Conservation (phyloP, 2,797 vertebrate species). For the Linurgus olivaceus region DNA sequence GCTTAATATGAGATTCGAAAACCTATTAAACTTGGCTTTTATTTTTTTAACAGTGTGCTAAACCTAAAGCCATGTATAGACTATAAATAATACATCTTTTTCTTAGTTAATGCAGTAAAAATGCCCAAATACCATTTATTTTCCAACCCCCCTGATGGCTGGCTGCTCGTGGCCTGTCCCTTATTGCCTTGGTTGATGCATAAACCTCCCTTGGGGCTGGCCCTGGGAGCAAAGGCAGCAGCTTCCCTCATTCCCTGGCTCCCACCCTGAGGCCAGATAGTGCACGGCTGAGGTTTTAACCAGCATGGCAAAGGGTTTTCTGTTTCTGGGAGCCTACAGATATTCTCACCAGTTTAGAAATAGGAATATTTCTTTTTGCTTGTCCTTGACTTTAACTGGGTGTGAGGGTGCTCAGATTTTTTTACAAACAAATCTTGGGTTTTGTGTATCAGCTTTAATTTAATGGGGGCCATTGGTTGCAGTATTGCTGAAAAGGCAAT, state of each 20-base stretch:
- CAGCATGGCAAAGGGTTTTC: not conserved
- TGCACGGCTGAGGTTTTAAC: not conserved
- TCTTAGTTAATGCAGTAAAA: not conserved
- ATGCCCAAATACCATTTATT: not conserved
- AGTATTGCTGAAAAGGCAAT: not conserved
- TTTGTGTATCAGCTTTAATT: not conserved
- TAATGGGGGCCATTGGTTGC: not conserved
- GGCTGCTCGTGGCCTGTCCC: not conserved
- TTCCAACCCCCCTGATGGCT: not conserved
- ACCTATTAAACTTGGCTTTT: not conserved
- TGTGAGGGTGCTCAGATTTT: not conserved
- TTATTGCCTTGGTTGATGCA: not conserved
- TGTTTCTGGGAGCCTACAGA: not conserved
- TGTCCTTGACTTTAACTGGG: not conserved
- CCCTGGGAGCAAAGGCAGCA: not conserved
- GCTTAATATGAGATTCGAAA: not conserved
- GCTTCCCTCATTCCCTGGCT: not conserved
- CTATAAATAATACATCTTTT: not conserved
- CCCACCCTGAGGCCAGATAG: not conserved
- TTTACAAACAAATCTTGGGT: not conserved
- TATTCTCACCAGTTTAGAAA: not conserved
- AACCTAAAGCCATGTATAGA: not conserved
- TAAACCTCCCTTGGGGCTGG: fast-evolving
- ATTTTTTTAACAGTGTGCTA: not conserved
- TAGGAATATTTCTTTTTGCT: not conserved